Evolutionary conservation across 1,140 invertebrate genomes (phyloP).

Genomic region (Xylocopa sonorina): DNA sequence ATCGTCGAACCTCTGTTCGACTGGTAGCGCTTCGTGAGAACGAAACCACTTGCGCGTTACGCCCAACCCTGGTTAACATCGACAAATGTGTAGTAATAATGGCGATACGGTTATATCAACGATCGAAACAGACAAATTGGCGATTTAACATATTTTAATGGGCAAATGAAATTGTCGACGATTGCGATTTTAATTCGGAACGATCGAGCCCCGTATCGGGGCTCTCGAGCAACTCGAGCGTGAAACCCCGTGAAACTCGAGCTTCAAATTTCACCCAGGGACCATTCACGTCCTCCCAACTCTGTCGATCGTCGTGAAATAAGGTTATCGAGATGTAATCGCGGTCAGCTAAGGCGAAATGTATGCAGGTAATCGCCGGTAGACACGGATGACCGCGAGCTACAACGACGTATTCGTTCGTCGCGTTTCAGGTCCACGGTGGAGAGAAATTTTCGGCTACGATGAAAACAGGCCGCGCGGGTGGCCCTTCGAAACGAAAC

Average conservation of each 20-base stretch:
- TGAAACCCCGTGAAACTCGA: conserved; percentile 71
- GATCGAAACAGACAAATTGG: background rate
- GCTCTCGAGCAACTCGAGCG: conserved; percentile 53
- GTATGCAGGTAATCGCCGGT: conserved; percentile 42
- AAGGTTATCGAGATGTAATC: conserved; percentile 72
- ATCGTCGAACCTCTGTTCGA: too few species aligned
- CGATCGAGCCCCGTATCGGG: conserved; percentile 26
- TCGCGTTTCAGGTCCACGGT: background rate
- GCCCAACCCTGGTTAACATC: too few species aligned
- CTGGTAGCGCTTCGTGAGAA: too few species aligned
- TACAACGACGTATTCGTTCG: background rate
- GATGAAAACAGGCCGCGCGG: conserved; percentile 5
- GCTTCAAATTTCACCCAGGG: conserved; percentile 72
- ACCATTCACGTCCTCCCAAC: conserved; percentile 67
- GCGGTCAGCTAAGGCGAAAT: conserved; percentile 34
- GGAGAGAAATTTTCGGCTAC: conserved; percentile 37
- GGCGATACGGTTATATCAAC: background rate
- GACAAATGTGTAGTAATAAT: too few species aligned
- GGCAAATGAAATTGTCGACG: background rate
- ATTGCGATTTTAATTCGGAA: conserved; percentile 6
- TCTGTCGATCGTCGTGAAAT: conserved; percentile 62
- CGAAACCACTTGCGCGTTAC: too few species aligned
- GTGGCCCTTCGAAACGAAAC: background rate
- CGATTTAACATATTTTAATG: background rate
- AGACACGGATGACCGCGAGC: conserved; percentile 37